Evolutionary conservation across 37 sponge, comb jelly and placozoan species (phyloP).

Genomic region (Agelas oroides): DNA sequence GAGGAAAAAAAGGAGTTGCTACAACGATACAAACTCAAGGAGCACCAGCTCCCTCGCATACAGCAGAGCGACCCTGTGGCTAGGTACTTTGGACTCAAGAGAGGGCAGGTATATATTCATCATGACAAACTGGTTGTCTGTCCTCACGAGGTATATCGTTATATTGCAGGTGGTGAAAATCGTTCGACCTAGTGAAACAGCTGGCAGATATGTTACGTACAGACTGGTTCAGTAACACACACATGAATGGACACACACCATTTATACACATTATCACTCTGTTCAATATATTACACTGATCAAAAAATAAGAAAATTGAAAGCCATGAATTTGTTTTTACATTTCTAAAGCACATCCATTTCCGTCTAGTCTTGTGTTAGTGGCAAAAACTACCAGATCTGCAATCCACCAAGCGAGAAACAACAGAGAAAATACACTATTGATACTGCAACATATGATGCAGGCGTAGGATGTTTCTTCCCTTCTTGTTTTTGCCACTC

Average conservation of each 20-base stretch:
- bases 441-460: constrained; percentile 64
- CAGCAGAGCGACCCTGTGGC: constrained; percentile 98
- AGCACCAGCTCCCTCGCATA: constrained; percentile 94
- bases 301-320: no score
- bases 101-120: constrained; percentile 81
- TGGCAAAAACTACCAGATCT: constrained; percentile 78
- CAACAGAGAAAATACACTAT: constrained; percentile 56
- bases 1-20: constrained; percentile 98
- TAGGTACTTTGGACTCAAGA: constrained; percentile 96
- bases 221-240: constrained; percentile 83
- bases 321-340: no score
- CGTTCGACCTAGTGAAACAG: constrained; percentile 94
- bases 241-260: neutral
- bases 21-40: constrained; percentile 94
- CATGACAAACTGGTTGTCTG: neutral
- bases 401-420: constrained; percentile 87
- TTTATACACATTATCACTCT: neutral
- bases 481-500: constrained; percentile 29
- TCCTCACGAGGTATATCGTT: no score
- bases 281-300: no score
- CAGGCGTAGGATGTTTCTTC: constrained; percentile 50
- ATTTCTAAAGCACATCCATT: constrained; percentile 41
- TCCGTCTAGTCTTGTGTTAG: constrained; percentile 57
- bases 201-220: constrained; percentile 98
- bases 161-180: constrained; percentile 87